phyloP scores from a whole-genome alignment of 1,140 invertebrate genomes.

The Colletes latitarsis region DNA sequence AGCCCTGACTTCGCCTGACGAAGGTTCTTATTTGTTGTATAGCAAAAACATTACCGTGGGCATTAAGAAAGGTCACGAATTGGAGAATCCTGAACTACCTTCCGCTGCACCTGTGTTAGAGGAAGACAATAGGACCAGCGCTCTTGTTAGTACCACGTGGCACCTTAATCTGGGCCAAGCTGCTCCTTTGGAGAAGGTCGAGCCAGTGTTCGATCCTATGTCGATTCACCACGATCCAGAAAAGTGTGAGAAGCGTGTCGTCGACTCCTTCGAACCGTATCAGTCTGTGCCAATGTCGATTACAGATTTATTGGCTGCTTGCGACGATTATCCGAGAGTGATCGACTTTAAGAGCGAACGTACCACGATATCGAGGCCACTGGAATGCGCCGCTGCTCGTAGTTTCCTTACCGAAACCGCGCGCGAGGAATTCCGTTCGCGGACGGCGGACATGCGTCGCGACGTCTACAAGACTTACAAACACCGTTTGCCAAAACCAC shows the following conservation, averaged over 20 bases:
- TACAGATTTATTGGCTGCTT: slow-evolving; percentile 31
- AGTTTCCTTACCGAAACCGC: slow-evolving; percentile 63
- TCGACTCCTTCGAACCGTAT: slow-evolving; percentile 1
- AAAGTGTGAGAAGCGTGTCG: slow-evolving; percentile 7
- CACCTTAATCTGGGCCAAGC: slow-evolving; percentile 63
- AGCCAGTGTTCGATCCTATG: slow-evolving; percentile 41
- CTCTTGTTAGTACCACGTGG: slow-evolving; percentile 66
- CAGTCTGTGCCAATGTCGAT: slow-evolving; percentile 1
- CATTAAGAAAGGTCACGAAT: background rate
- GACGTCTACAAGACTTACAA: slow-evolving; percentile 58
- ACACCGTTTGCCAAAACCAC: slow-evolving; percentile 37
- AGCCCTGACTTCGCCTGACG: slow-evolving; percentile 46
- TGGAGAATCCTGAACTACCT: slow-evolving; percentile 24
- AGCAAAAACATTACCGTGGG: slow-evolving; percentile 61
- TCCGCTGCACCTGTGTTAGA: slow-evolving; percentile 26
- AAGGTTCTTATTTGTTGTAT: slow-evolving; percentile 66
- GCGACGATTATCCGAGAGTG: slow-evolving; percentile 67
- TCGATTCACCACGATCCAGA: slow-evolving; percentile 1
- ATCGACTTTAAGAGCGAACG: slow-evolving; percentile 63
- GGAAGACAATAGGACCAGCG: slow-evolving; percentile 50
- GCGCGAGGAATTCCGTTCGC: slow-evolving; percentile 50
- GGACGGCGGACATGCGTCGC: slow-evolving; percentile 53
- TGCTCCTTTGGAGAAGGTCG: slow-evolving; percentile 30
- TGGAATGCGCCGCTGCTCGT: slow-evolving; percentile 44
- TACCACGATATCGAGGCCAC: background rate